Evolutionary conservation across 1,140 invertebrate genomes (phyloP).

Genomic region (Tetragnatha versicolor): DNA sequence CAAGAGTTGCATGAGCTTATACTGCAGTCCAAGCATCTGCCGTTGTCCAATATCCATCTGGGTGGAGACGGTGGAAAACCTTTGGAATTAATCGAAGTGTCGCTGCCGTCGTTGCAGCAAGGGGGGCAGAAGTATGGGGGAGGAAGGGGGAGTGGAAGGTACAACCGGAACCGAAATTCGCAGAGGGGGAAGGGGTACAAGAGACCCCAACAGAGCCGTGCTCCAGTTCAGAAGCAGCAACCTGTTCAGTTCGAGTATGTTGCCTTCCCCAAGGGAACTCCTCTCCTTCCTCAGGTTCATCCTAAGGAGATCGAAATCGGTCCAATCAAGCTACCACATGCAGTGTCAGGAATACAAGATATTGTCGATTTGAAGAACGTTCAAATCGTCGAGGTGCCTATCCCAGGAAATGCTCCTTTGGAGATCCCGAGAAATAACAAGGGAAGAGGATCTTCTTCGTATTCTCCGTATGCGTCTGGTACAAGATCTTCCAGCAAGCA

Average conservation of each 20-base stretch:
- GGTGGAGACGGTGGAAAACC: not conserved
- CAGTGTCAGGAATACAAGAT: slow-evolving; percentile 6
- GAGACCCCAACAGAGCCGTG: slow-evolving; percentile 3
- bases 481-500: not conserved
- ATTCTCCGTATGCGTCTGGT: not conserved
- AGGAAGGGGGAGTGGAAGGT: not conserved
- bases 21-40: slow-evolving; percentile 3
- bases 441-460: not conserved
- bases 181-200: not conserved
- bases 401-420: not conserved
- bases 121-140: not conserved
- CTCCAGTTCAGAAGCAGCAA: slow-evolving; percentile 18
- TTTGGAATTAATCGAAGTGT: slow-evolving; percentile 21
- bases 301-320: slow-evolving; percentile 30
- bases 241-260: slow-evolving; percentile 26
- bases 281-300: not conserved
- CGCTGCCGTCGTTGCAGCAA: slow-evolving; percentile 7
- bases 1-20: slow-evolving; percentile 11
- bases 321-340: slow-evolving; percentile 17
- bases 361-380: slow-evolving; percentile 29
- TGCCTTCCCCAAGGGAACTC: slow-evolving; percentile 10
- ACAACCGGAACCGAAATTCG: not conserved
- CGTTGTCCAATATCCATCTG: slow-evolving; percentile 8
- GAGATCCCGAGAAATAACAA: not conserved
- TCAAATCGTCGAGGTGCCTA: slow-evolving; percentile 40